Base-by-base conservation (phyloP, 2,797 vertebrate genomes). In the Basileuterus tristriatus region DNA sequence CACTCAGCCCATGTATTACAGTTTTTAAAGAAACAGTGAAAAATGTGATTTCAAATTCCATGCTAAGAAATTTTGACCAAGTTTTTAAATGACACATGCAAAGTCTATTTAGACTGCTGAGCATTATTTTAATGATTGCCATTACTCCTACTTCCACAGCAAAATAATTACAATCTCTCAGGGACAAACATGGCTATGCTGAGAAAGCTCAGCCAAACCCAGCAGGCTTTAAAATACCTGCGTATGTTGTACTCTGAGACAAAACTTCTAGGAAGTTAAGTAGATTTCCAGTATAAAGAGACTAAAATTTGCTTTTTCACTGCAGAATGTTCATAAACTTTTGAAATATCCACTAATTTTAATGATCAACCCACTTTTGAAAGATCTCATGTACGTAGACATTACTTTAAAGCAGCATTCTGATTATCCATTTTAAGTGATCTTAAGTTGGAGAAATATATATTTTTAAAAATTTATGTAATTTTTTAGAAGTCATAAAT, bases 401-500 rank as follows among this genome's bases (percentile, higher is more conserved):
- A 12, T 8, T 12, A 75, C 32, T 50, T 58, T 32, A 50, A 36
- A 74, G 52, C 6, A 5, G 6, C 11, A 58, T 27, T 36, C 34
- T 2, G 4, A 18, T 65, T 36, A 58, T 22, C 9, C 14, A 21
- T 36, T 83, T 56, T 30, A 34, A 49, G 36, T 26, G 26, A 65
- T 36, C 30, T 49, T 30, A 65, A 47, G 24, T 17, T 47, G 43
- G 41, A 64, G 13, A 55, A 13, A 34, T 0, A 55, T 1, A 30
- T 34, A 2, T 64, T 9, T 74, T 14, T 3, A 6, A 1, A 29
- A 32, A 36, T 32, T 22, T 15, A 15, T 50, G 26, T 49, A 0
- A 32, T 22, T 65, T 56, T 64, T 43, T 3, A 4, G 41, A 47
- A 50, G 8, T 32, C 22, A 41, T 34, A 43, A 58, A 65, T 26